Conservation (phyloP, 2,888 invertebrate genomes). For the Latrodectus elegans region DNA sequence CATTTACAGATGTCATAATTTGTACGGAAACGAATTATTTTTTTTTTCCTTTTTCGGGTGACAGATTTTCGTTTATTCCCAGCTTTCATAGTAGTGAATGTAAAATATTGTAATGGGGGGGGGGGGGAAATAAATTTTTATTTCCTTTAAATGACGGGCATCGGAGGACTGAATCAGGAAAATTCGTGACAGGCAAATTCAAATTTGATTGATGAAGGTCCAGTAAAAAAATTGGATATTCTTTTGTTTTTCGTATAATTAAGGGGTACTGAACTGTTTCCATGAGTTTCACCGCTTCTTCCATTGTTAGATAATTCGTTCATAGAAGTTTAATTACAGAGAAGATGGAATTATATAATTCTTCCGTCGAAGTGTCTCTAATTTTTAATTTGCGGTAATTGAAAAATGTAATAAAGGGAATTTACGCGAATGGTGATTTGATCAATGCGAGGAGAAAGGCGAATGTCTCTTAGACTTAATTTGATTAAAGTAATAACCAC, state of each 20-base stretch:
- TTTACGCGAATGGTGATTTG: too few species aligned
- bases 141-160: background rate
- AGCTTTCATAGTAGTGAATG: background rate
- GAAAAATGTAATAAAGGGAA: background rate
- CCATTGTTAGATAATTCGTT: background rate
- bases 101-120: background rate
- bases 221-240: background rate
- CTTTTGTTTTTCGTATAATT: background rate
- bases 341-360: background rate
- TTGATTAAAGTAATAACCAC: too few species aligned
- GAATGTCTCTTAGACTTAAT: too few species aligned
- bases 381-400: constrained; percentile 1
- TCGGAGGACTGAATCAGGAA: background rate
- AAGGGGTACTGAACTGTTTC: background rate
- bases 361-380: background rate
- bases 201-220: background rate
- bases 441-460: too few species aligned
- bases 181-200: background rate
- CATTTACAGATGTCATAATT: background rate
- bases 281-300: background rate
- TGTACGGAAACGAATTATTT: background rate
- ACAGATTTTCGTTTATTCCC: background rate
- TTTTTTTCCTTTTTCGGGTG: background rate
- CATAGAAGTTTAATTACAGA: background rate
- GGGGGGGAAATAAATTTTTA: background rate